A percentile compares a stretch with the other conserved stretches of the same genome.
Conservation (phyloP, 1,140 invertebrate species). For the Araneus ventricosus region DNA sequence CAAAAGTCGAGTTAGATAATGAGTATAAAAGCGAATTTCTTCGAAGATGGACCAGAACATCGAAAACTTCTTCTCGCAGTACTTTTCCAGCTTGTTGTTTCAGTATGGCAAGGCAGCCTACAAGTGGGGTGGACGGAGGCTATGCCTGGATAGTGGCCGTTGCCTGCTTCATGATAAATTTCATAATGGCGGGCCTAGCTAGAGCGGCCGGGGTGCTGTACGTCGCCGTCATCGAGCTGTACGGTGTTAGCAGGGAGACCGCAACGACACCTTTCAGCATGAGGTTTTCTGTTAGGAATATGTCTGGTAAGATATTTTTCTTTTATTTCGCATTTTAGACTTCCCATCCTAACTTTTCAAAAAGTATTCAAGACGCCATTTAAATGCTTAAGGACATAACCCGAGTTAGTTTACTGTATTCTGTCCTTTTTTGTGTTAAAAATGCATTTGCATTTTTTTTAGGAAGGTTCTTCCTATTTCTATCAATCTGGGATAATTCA, state of each 20-base stretch:
- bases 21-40: background rate
- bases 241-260: conserved; percentile 50
- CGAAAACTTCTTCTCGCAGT: background rate
- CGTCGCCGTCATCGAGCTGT: conserved; percentile 58
- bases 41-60: background rate
- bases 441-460: too few species aligned
- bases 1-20: background rate
- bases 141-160: conserved; percentile 59
- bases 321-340: background rate
- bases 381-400: too few species aligned
- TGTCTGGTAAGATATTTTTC: conserved; percentile 55
- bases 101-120: background rate
- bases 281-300: conserved; percentile 50
- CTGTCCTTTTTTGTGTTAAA: too few species aligned
- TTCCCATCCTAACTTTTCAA: too few species aligned
- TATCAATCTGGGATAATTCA: too few species aligned
- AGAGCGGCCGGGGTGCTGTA: conserved; percentile 65
- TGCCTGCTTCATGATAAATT: conserved; percentile 67
- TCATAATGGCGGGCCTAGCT: conserved; percentile 64
- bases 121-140: background rate
- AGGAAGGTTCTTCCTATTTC: too few species aligned
- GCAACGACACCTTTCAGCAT: conserved; percentile 64
- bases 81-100: background rate
- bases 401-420: too few species aligned
- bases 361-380: too few species aligned